A percentile compares a stretch with the other conserved stretches of the same genome.
Evolutionary conservation across 1,140 invertebrate genomes (phyloP).

Genomic region (Orius laevigatus): DNA sequence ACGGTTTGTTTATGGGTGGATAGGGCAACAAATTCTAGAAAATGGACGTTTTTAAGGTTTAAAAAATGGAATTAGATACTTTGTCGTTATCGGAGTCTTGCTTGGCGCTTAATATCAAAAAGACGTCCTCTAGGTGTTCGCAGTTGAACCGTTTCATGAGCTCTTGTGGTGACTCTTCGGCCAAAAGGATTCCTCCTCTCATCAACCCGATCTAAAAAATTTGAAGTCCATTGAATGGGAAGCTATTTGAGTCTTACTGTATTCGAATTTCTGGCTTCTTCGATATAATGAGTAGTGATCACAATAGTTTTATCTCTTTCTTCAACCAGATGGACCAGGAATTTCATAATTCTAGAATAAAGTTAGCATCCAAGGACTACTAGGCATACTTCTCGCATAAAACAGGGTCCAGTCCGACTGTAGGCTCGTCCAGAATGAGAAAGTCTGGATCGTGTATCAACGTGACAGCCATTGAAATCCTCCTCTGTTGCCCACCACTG

Average conservation of each 20-base stretch:
- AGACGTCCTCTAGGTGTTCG: constrained; percentile 40
- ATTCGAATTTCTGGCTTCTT: constrained; percentile 67
- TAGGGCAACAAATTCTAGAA: not conserved
- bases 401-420: constrained; percentile 40
- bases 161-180: constrained; percentile 35
- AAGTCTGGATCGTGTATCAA: constrained; percentile 36
- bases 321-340: constrained; percentile 55
- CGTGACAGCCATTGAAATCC: constrained; percentile 35
- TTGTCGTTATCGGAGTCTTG: constrained; percentile 15
- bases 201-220: constrained; percentile 38
- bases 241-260: constrained; percentile 13
- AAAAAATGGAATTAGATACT: not conserved
- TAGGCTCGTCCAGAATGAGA: constrained; percentile 41
- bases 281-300: constrained; percentile 91
- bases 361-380: too few relatives aligned
- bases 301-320: constrained; percentile 56
- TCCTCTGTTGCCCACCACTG: constrained; percentile 39
- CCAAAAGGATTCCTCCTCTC: constrained; percentile 38
- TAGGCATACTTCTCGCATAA: constrained; percentile 28
- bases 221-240: too few relatives aligned
- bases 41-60: not conserved
- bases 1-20: not conserved
- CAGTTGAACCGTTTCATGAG: constrained; percentile 31
- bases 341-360: constrained; percentile 67
- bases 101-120: constrained; percentile 32